Evolutionary conservation across 2,113 vertebrate genomes (phyloP).

Genomic region (Anarrhichthys ocellatus): DNA sequence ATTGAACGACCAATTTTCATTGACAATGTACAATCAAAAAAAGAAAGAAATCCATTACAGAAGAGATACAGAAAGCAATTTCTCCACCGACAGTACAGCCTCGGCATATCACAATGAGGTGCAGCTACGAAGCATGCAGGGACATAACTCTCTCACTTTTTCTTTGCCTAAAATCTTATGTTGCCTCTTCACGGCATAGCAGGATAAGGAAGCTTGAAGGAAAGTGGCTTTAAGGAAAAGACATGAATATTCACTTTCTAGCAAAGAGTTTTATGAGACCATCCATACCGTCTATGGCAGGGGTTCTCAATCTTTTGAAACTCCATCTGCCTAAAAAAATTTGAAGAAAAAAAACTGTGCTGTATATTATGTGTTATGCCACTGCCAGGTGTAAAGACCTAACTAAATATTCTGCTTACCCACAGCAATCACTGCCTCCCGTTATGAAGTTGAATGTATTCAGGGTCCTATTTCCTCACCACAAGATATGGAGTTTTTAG

Average conservation of each 20-base stretch:
- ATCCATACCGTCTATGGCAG: background rate
- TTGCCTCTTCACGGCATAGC: background rate
- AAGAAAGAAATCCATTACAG: slow-evolving; percentile 21
- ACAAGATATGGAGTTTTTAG: background rate
- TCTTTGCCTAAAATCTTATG: slow-evolving; percentile 5
- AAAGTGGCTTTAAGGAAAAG: background rate
- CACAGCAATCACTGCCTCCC: background rate
- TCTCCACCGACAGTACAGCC: background rate
- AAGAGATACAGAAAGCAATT: background rate
- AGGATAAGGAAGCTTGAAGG: background rate
- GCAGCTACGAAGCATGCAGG: background rate
- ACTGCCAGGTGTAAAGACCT: background rate
- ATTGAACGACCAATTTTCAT: background rate
- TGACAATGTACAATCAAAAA: slow-evolving; percentile 1
- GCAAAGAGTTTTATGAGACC: background rate
- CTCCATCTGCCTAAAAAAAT: no score
- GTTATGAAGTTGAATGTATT: background rate
- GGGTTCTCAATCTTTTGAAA: no score
- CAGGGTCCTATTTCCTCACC: background rate
- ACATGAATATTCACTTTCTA: background rate
- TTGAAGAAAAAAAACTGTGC: background rate
- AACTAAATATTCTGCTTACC: background rate
- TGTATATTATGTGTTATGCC: background rate
- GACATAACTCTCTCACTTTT: background rate
- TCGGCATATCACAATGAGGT: background rate